Evolutionary conservation across 2,797 vertebrate species (phyloP), one percentile per base, ranked within the genome.

Genomic region (Heliangelus exortis): DNA sequence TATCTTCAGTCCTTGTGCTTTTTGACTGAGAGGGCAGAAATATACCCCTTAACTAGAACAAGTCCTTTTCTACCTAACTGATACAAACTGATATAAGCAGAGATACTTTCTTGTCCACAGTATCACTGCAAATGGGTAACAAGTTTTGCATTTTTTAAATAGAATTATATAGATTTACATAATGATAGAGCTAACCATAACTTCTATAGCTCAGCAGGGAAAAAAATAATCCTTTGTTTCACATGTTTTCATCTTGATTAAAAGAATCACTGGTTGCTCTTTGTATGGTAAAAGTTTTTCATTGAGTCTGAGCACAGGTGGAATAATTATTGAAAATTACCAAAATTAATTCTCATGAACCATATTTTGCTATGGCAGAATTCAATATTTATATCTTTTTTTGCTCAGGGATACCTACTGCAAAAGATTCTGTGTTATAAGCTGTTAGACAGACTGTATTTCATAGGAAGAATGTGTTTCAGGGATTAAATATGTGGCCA

Each of bases 401-500:
- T 97, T 95, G 79, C 50, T 84, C 87, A 88, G 84, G 90, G 67
- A 91, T 89, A 92, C 75, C 95, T 95, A 94, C 65, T 89, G 68
- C 76, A 91, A 83, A 95, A 95, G 29, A 84, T 87, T 94, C 84
- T 91, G 73, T 87, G 95, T 93, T 92, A 78, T 72, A 97, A 89
- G 84, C 80, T 96, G 80, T 95, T 95, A 95, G 88, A 71, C 75
- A 96, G 84, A 96, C 94, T 94, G 68, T 53, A 91, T 93, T 97
- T 95, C 95, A 95, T 95, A 96, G 55, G 67, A 93, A 95, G 81
- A 97, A 90, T 93, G 71, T 96, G 87, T 87, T 95, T 95, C 73
- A 73, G 94, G 75, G 92, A 96, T 97, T 97, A 97, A 97, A 96
- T 94, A 91, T 95, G 77, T 95, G 74, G 87, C 96, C 69, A 91